Evolutionary conservation across 2,113 vertebrate species (phyloP), one percentile per base, ranked within the genome.

Genomic region (Sardina pilchardus): DNA sequence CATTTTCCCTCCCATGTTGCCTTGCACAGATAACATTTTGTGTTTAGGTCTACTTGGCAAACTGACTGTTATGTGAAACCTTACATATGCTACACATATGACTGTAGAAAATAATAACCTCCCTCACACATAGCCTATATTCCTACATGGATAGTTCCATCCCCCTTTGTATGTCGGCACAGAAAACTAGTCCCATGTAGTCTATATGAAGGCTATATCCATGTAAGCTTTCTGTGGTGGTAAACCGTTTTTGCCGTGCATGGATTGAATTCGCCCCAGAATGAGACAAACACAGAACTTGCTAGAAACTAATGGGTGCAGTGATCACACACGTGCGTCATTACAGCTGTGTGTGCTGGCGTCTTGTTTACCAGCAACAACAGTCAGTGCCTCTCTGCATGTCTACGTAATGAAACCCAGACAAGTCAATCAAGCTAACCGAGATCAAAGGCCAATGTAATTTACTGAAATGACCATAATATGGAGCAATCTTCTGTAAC

Each of bases 401-500:
- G 86, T 86, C 87, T 87, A 85, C 88, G 87, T 94, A 95, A 96
- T 95, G 92, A 94, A 96, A 96, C 94, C 93, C 95, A 94, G 94
- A 92, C 94, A 94, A 94, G 94, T 95, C 93, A 94, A 93, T 95
- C 94, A 94, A 88, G 91, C 91, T 92, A 91, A 81, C 89, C 88
- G 90, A 93, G 93, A 95, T 92, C 94, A 95, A 95, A 95, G 93
- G 92, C 91, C 93, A 91, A 88, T 89, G 93, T 92, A 93, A 95
- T 95, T 96, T 94, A 88, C 92, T 90, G 93, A 94, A 95, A 95
- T 94, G 90, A 91, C 92, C 91, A 84, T 92, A 93, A 94, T 93
- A 92, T 89, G 89, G 91, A 92, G 94, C 93, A 95, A 94, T 95
- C 93, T 94, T 94, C 88, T 94, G 95, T 94, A 94, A 95, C 89